phyloP scores from a whole-genome alignment of 2,113 vertebrate species.

The Poicephalus gulielmi region DNA sequence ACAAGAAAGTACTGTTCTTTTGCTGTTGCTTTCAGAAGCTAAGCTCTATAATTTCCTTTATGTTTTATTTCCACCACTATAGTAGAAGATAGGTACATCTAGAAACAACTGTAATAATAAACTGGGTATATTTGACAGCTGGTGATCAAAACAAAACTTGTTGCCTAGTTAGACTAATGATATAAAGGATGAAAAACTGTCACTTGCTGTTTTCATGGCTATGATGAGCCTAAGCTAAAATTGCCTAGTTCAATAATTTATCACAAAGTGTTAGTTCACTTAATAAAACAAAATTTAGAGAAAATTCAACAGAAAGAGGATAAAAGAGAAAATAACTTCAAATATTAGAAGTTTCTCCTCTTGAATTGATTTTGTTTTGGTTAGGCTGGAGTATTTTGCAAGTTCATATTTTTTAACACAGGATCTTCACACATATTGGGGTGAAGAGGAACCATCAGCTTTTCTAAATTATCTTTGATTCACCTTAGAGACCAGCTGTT shows the following conservation, averaged over 20 bases:
- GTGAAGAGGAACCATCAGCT: neutral
- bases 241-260: neutral
- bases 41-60: neutral
- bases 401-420: neutral
- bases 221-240: neutral
- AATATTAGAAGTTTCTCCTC: neutral
- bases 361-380: neutral
- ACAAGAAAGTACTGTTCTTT: neutral
- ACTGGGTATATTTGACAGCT: neutral
- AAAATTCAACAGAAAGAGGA: neutral
- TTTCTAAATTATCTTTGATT: constrained; percentile 5
- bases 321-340: neutral
- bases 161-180: neutral
- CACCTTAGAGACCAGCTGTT: neutral
- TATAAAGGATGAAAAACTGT: neutral
- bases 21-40: neutral
- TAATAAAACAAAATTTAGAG: neutral
- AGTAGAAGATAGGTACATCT: neutral
- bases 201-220: neutral
- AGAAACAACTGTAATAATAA: neutral
- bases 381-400: neutral
- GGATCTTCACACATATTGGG: neutral
- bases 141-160: neutral
- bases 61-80: neutral
- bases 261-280: neutral